These are phyloP conservation scores for Galeopterus variegatus DNA, from an alignment of 2,113 vertebrate species.

Conservation along the genomic window DNA sequence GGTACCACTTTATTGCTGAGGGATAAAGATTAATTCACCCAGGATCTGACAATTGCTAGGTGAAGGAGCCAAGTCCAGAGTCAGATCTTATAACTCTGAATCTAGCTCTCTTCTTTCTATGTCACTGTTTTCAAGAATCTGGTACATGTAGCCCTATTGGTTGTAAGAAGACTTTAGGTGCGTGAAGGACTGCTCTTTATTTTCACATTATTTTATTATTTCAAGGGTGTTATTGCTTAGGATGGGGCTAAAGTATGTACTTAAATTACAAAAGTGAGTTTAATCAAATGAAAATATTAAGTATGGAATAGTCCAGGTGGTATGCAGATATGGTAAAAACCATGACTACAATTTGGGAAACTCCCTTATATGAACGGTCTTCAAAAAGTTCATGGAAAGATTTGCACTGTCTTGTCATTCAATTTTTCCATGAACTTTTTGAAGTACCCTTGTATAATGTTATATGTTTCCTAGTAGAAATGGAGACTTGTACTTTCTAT, in stretches of 20 bases:
- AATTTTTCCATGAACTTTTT: too few species aligned
- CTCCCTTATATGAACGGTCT: not conserved
- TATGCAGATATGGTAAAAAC: not conserved
- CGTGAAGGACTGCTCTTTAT: not conserved
- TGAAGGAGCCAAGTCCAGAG: not conserved
- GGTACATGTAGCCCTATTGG: not conserved
- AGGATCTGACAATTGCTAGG: not conserved
- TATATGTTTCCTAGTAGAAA: not conserved
- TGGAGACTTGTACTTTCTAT: not conserved
- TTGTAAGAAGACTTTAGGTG: not conserved
- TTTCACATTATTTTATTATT: not conserved
- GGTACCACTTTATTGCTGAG: not conserved
- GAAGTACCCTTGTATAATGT: not conserved
- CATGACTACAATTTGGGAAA: not conserved
- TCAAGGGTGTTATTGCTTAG: not conserved
- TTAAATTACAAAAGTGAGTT: constrained; percentile 3
- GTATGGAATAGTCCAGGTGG: not conserved
- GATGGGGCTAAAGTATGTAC: not conserved
- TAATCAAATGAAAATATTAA: constrained; percentile 24
- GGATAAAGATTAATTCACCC: not conserved
- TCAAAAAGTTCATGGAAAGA: too few species aligned
- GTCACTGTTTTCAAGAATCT: not conserved
- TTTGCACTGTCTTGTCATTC: too few species aligned
- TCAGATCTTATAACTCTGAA: not conserved
- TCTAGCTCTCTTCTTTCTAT: not conserved